These are phyloP conservation scores for Diarsia dahlii DNA, from an alignment of 2,888 invertebrate genomes.

Conservation along the genomic window DNA sequence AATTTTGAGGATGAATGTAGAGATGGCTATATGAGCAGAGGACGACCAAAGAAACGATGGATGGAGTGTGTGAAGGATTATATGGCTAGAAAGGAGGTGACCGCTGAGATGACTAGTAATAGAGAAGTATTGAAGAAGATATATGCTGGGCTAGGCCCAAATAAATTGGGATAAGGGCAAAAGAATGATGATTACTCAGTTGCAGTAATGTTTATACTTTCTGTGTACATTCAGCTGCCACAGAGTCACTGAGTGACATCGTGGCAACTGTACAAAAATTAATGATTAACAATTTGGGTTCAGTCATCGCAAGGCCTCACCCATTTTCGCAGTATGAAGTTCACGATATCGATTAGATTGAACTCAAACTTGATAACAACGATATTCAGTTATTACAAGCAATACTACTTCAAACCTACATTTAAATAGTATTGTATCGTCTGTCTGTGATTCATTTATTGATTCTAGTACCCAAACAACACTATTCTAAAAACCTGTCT, in stretches of 20 bases:
- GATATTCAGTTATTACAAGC: background rate
- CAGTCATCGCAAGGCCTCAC: constrained; percentile 18
- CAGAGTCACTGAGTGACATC: background rate
- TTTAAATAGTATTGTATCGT: background rate
- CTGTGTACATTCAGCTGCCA: background rate
- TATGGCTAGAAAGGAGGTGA: too few relatives aligned
- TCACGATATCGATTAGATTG: constrained; percentile 28
- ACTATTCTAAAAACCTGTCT: background rate
- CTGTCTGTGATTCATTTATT: background rate
- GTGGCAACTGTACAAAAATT: background rate
- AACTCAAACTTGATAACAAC: constrained; percentile 31
- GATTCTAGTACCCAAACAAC: background rate
- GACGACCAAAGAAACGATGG: too few relatives aligned
- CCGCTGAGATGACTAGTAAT: too few relatives aligned
- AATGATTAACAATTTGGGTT: background rate
- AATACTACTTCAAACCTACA: background rate
- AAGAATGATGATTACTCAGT: background rate
- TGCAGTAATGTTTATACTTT: background rate
- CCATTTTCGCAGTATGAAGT: constrained; percentile 1
- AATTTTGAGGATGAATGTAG: too few relatives aligned
- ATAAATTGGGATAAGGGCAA: too few relatives aligned
- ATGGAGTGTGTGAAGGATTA: too few relatives aligned
- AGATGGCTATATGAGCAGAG: too few relatives aligned
- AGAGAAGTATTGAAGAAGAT: too few relatives aligned
- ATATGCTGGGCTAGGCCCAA: too few relatives aligned